These are phyloP conservation scores for Porites lobata DNA, from an alignment of 92 coral and sea anemone species.

Conservation along the genomic window DNA sequence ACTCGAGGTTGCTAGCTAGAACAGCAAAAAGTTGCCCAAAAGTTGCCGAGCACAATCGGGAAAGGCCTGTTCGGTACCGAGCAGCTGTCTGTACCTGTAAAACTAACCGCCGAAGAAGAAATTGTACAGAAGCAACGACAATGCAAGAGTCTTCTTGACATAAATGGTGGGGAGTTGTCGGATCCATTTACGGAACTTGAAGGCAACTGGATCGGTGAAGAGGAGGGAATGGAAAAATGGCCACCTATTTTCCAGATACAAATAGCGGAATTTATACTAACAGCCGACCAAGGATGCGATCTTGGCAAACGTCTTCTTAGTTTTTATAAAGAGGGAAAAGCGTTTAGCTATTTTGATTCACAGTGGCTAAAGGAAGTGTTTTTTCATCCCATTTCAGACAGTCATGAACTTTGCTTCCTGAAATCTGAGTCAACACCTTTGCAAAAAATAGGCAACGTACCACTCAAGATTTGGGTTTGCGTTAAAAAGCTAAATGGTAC, in stretches of 20 bases:
- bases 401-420: conserved; percentile 52
- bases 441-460: conserved; percentile 56
- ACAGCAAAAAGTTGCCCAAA: too few species aligned
- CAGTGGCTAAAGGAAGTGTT: conserved; percentile 74
- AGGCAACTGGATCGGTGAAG: conserved; percentile 45
- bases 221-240: conserved; percentile 56
- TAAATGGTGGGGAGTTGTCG: conserved; percentile 47
- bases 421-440: conserved; percentile 67
- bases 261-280: conserved; percentile 54
- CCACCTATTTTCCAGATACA: conserved; percentile 51
- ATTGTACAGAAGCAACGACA: conserved; percentile 24
- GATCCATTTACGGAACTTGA: conserved; percentile 55
- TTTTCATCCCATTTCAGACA: conserved; percentile 64
- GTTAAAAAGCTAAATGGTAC: conserved; percentile 44
- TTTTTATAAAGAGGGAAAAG: conserved; percentile 70
- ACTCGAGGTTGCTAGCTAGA: too few species aligned
- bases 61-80: too few species aligned
- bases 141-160: conserved; percentile 36
- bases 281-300: conserved; percentile 48
- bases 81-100: neutral
- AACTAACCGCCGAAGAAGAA: conserved; percentile 53
- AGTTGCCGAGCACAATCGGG: too few species aligned
- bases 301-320: conserved; percentile 67
- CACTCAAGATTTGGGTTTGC: conserved; percentile 71
- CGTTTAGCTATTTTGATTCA: conserved; percentile 71